Evolutionary conservation across 2,797 vertebrate genomes (phyloP), one percentile per base, ranked within the genome.

Genomic region (Coranthus polyacanthus): DNA sequence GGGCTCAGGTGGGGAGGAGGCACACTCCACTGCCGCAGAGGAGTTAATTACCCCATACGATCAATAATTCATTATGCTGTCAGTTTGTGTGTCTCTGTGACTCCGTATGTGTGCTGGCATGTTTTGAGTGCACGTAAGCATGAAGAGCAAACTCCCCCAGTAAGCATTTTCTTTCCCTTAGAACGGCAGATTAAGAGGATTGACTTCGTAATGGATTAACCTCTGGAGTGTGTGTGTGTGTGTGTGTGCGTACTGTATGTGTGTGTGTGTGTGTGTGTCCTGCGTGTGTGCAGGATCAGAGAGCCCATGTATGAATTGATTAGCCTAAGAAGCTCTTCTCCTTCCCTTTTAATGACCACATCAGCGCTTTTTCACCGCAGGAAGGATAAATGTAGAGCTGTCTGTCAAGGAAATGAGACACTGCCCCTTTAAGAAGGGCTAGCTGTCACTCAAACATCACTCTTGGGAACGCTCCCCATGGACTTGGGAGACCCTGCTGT

Each of bases 11-110:
- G 55, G 63, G 65, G 41, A 21, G 58, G 70, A 68, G 76, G 76
- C 55, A 59, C 57, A 82, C 71, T 79, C 39, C 68, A 72, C 72
- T 68, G 61, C 57, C 64, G 76, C 66, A 69, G 80, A 87, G 86
- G 84, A 93, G 92, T 93, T 94, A 94, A 94, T 93, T 93, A 93
- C 91, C 85, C 76, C 68, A 45, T 74, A 44, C 45, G 55, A 93
- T 94, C 92, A 94, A 94, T 94, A 94, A 92, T 92, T 93, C 88
- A 94, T 92, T 92, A 88, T 38, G 45, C 85, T 87, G 91, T 92
- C 89, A 88, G 82, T 74, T 83, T 78, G 80, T 80, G 83, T 88
- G 84, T 88, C 87, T 74, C 68, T 8, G 11, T 32, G 51, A 72
- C 78, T 75, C 59, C 13, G 38, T 78, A 75, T 81, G 64, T 75